Evolutionary conservation across 2,113 vertebrate genomes (phyloP), one percentile per base, ranked within the genome.

Genomic region (Tichodroma muraria): DNA sequence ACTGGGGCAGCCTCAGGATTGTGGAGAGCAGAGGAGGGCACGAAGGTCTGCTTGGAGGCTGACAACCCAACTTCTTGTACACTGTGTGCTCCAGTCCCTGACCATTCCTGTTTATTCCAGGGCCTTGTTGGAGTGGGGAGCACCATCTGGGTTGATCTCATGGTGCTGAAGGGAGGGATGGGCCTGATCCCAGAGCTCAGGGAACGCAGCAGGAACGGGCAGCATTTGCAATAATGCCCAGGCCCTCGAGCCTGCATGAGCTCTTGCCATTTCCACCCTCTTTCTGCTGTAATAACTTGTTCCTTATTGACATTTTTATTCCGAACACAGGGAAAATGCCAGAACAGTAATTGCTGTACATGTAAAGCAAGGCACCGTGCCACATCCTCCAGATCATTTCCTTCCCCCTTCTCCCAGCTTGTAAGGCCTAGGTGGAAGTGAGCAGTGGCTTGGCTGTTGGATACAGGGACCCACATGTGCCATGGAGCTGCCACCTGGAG

Each of bases 271-370:
- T 95, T 94, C 68, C 76, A 54, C 49, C 60, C 18, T 60, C 88
- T 59, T 77, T 60, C 87, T 91, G 86, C 64, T 94, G 81, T 95
- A 95, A 83, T 95, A 95, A 91, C 94, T 95, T 95, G 93, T 91
- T 96, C 90, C 72, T 94, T 95, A 95, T 84, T 96, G 95, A 97
- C 91, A 94, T 95, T 96, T 96, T 97, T 95, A 92, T 95, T 91
- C 88, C 0, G 40, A 95, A 94, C 95, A 93, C 89, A 75, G 76
- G 88, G 91, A 94, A 97, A 97, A 96, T 95, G 94, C 95, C 96
- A 95, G 71, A 57, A 30, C 0, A 3, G 89, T 95, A 97, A 95
- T 96, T 96, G 91, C 91, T 75, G 89, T 91, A 47, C 89, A 91
- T 94, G 95, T 94, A 91, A 94, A 95, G 94, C 93, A 86, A 94